Evolutionary conservation across 2,113 vertebrate genomes (phyloP).

Genomic region (Cyphomyrus discorhynchus): DNA sequence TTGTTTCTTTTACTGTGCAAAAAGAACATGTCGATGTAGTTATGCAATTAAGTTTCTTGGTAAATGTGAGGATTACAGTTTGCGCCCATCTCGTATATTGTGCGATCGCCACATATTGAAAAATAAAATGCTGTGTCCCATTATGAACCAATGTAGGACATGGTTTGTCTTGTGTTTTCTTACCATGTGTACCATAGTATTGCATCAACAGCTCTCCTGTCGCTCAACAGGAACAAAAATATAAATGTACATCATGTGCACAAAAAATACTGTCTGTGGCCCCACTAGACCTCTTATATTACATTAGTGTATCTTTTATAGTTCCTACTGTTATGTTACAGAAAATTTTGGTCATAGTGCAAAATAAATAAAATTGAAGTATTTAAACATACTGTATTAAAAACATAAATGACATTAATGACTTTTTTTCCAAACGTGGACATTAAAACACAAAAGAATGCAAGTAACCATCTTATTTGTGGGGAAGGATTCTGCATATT

Average conservation of each 20-base stretch:
- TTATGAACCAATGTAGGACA: neutral
- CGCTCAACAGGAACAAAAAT: neutral
- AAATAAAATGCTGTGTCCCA: neutral
- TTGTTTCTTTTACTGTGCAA: neutral
- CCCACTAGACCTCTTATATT: neutral
- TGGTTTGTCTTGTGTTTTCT: neutral
- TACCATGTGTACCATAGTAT: neutral
- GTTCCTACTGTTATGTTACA: neutral
- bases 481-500: neutral
- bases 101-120: neutral
- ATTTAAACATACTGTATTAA: neutral
- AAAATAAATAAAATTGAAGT: neutral
- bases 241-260: neutral
- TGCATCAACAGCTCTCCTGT: neutral
- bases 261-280: neutral
- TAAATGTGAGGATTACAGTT: neutral
- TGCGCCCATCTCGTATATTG: neutral
- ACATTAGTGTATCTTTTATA: neutral
- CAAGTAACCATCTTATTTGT: neutral
- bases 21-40: neutral
- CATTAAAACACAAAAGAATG: neutral
- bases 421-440: neutral
- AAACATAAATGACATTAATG: neutral
- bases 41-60: neutral
- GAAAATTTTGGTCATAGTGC: neutral